Evolutionary conservation across 30 jellyfish, hydroid and myxozoan species (phyloP), one percentile per base, ranked within the genome.

Genomic region (Aurelia aurita): DNA sequence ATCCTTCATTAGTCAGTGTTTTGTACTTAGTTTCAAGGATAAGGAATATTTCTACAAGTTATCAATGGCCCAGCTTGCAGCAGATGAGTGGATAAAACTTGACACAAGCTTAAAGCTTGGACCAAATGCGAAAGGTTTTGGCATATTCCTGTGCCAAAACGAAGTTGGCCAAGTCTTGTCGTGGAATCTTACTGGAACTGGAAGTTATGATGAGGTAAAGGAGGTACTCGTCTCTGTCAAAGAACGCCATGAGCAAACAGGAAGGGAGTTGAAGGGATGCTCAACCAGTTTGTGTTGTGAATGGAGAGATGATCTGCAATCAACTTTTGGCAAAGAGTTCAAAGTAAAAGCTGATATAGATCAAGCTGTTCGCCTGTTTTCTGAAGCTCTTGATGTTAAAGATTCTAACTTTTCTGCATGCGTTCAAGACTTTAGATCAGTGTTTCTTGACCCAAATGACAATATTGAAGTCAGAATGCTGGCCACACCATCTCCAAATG

Each of bases 1-100:
- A 54, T 87, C 98, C 12, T 86, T 92, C 89, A 74, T 92, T n/a
- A 94, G 98, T 27, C 95, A 92, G 23, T 92, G 98, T 63, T 92
- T 92, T 65, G 54, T 92, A 58, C 91, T 91, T 44, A 76, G 94
- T 27, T 92, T 92, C 85, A 87, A 92, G 71, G 97, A 87, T 46
- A 92, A 92, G 61, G 98, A 92, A 55, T 89, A 78, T 31, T 92
- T 63, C 84, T 92, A 92, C 53, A 92, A 92, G 62, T 57, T 80
- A 14, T 86, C 97, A 39, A 86, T 92, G 98, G 82, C 91, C 23
- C 98, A 92, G 61, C 82, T 92, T 14, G 84, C 78, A 9, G 97
- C 97, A 13, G 88, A 87, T 70, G 98, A 92, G 13, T 87, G 97
- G 91, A 57, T 92, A 19, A 82, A 78, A 47, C 74, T 92, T 13